These are phyloP conservation scores for Nanger granti DNA, from an alignment of 2,113 vertebrate species.

Conservation along the genomic window DNA sequence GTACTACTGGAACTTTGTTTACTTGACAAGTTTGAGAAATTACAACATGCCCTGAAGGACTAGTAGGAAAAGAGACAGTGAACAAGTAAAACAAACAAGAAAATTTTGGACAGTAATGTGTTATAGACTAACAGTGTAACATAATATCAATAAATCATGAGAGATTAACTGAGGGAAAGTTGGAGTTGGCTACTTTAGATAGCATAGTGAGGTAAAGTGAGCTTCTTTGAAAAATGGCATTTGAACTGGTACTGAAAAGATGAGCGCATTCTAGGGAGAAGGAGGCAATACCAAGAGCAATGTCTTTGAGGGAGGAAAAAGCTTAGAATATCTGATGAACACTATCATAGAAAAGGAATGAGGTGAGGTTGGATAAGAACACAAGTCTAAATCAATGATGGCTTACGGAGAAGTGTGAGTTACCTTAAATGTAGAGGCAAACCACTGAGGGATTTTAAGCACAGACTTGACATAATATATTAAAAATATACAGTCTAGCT, in stretches of 20 bases:
- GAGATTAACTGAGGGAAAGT: not conserved
- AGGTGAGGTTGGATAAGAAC: not conserved
- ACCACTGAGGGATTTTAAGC: not conserved
- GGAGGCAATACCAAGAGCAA: not conserved
- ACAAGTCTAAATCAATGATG: not conserved
- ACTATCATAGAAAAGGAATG: not conserved
- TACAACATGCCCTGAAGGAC: not conserved
- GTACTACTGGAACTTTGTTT: not conserved
- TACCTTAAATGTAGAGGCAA: slow-evolving; percentile 12
- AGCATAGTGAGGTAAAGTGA: not conserved
- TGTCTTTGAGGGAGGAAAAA: not conserved
- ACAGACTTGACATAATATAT: not conserved
- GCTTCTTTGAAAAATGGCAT: not conserved
- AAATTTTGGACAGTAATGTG: not conserved
- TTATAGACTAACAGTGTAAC: not conserved
- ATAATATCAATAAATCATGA: not conserved
- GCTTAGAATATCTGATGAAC: not conserved
- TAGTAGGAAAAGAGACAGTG: not conserved
- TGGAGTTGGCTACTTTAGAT: not conserved
- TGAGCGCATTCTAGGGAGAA: not conserved
- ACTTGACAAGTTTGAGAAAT: slow-evolving; percentile 5
- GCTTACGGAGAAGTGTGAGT: not conserved
- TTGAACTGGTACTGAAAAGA: not conserved
- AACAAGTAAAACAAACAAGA: not conserved
- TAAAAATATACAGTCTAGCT: not conserved